Conservation (phyloP, 2,797 vertebrate species). For the Melanotaenia boesemani region DNA sequence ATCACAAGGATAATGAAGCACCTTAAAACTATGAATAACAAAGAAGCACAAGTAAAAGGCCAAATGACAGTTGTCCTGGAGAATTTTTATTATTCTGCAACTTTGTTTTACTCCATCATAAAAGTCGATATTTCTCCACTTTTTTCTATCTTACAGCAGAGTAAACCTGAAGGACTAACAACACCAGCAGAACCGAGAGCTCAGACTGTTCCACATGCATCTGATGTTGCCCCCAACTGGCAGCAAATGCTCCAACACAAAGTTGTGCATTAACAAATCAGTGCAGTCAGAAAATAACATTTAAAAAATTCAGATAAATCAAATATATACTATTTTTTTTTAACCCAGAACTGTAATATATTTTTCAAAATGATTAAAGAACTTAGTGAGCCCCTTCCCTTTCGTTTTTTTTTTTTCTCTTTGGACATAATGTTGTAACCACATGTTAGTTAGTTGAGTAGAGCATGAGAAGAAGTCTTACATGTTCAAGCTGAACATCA, state of each 20-base stretch:
- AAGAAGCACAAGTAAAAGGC: not conserved
- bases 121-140: too few species aligned
- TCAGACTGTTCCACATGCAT: too few species aligned
- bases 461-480: not conserved
- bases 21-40: not conserved
- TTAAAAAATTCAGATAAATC: too few species aligned
- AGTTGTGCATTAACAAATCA: too few species aligned
- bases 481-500: not conserved
- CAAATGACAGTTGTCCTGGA: not conserved
- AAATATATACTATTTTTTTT: too few species aligned
- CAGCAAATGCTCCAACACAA: too few species aligned
- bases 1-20: not conserved
- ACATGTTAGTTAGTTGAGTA: not conserved
- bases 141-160: not conserved
- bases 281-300: too few species aligned
- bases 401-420: not conserved
- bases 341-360: too few species aligned
- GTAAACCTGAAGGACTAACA: not conserved
- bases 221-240: too few species aligned
- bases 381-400: too few species aligned
- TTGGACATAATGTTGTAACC: not conserved
- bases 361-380: too few species aligned
- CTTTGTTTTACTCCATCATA: not conserved
- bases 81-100: not conserved
- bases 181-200: not conserved